A percentile compares a stretch with the other conserved stretches of the same genome.
phyloP scores from a whole-genome alignment of 92 coral and sea anemone species.

The Epizoanthus stellaris region DNA sequence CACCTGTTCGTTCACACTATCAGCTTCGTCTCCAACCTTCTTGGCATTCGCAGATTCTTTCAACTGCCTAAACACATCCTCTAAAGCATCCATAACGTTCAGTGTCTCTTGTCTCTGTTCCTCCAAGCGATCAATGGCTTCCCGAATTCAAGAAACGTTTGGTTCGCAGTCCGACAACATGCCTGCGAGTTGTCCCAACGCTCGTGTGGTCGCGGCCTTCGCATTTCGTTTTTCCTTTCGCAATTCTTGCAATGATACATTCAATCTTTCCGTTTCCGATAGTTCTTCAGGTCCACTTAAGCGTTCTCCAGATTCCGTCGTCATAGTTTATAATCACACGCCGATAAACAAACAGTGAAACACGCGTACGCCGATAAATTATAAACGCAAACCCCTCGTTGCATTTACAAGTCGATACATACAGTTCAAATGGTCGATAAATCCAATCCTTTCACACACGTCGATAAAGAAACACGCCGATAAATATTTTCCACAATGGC shows the following conservation, averaged over 20 bases:
- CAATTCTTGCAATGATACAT: conserved; percentile 20
- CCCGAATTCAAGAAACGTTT: conserved; percentile 11
- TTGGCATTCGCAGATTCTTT: conserved; percentile 26
- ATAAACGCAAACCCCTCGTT: background rate
- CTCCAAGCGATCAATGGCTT: conserved; percentile 18
- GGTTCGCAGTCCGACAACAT: conserved; percentile 14
- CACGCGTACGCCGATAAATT: background rate
- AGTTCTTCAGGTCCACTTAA: background rate
- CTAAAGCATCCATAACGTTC: conserved; percentile 29
- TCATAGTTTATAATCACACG: background rate
- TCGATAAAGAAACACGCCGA: conserved; percentile 1
- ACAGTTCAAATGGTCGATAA: background rate
- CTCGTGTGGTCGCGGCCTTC: conserved; percentile 27
- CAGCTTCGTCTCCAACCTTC: conserved; percentile 49
- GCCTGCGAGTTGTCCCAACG: conserved; percentile 2
- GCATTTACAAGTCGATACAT: conserved; percentile 2
- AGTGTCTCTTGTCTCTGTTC: conserved; percentile 37
- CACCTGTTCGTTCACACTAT: conserved; percentile 28
- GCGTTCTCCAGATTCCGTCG: conserved; percentile 7
- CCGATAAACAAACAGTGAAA: conserved; percentile 10
- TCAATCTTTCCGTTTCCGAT: conserved; percentile 21
- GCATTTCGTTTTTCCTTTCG: conserved; percentile 35
- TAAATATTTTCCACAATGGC: conserved; percentile 1
- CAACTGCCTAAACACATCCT: conserved; percentile 23
- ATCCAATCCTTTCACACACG: background rate